Evolutionary conservation across 2,797 vertebrate genomes (phyloP).

Genomic region (Echeneis naucrates): DNA sequence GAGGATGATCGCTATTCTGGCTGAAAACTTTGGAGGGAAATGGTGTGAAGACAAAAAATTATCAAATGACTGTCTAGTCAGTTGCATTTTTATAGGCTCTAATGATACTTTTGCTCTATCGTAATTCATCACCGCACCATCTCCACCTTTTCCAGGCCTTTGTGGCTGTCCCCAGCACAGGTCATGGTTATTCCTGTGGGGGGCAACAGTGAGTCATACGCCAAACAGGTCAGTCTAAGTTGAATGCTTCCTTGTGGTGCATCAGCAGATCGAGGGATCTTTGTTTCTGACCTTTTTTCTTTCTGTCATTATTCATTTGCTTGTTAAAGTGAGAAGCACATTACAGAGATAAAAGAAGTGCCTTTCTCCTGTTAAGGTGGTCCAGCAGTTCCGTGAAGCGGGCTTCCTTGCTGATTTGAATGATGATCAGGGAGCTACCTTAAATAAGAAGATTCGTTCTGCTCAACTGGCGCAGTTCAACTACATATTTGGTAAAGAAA

Average conservation of each 20-base stretch:
- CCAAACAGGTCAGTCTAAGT: conserved; percentile 84
- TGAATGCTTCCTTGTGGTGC: not conserved
- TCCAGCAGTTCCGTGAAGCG: conserved; percentile 77
- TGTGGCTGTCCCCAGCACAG: conserved; percentile 94
- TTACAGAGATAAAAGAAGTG: conserved; percentile 27
- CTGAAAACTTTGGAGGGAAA: conserved; percentile 91
- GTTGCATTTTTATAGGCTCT: not conserved
- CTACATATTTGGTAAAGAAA: conserved; percentile 91
- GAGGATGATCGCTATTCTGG: conserved; percentile 92
- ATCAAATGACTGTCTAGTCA: not conserved
- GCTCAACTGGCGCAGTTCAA: conserved; percentile 94
- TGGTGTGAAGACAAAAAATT: conserved; percentile 82
- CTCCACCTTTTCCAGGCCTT: conserved; percentile 83
- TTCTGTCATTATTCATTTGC: conserved; percentile 33
- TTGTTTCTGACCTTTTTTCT: not conserved
- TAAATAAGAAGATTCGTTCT: conserved; percentile 90
- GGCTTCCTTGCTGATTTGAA: conserved; percentile 88
- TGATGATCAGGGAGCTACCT: conserved; percentile 82
- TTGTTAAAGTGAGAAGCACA: conserved; percentile 4
- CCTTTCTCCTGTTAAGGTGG: conserved; percentile 83
- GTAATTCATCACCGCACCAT: not conserved
- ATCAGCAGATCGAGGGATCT: conserved; percentile 16
- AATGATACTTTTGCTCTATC: not conserved
- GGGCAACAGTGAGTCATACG: conserved; percentile 83
- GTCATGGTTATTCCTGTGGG: conserved; percentile 90